phyloP scores from a whole-genome alignment of 1,140 invertebrate genomes.

The Trichogramma pretiosum region DNA sequence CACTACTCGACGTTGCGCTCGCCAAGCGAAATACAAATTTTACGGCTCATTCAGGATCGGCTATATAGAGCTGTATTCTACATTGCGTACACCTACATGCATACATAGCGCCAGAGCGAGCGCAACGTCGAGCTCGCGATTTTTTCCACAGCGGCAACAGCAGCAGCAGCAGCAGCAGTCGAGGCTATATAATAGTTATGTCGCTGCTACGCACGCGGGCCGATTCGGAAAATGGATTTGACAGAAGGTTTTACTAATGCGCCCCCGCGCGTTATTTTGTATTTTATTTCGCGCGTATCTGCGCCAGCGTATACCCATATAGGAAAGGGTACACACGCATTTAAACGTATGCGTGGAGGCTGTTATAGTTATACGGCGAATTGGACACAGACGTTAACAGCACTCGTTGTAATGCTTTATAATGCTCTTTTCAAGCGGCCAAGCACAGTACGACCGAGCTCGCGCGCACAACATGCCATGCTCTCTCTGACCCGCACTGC shows the following conservation, averaged over 20 bases:
- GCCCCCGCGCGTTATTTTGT: conserved; percentile 29
- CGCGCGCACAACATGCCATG: conserved; percentile 4
- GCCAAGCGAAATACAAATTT: conserved; percentile 17
- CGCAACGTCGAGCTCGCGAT: conserved; percentile 23
- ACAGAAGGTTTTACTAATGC: conserved; percentile 40
- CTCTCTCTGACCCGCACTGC: background rate
- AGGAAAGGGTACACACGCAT: no score
- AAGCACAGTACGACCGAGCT: background rate
- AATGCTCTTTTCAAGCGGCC: conserved; percentile 28
- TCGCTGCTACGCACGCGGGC: no score
- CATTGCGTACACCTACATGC: no score
- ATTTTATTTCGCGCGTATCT: conserved; percentile 36
- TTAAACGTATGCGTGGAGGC: no score
- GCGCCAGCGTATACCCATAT: no score
- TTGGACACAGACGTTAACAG: conserved; percentile 45
- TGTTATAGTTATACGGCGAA: conserved; percentile 17
- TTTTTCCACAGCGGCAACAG: conserved; percentile 3
- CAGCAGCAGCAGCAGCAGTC: conserved; percentile 3
- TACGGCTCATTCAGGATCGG: conserved; percentile 11
- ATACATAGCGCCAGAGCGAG: no score
- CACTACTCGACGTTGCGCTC: no score
- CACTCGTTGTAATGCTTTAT: conserved; percentile 44
- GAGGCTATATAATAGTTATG: no score
- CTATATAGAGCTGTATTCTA: no score
- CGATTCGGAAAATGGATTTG: conserved; percentile 37